Percentiles rank a stretch among this genome's conserved stretches.
Conservation (phyloP, 1,140 invertebrate species). For the Agrypnia vestita region DNA sequence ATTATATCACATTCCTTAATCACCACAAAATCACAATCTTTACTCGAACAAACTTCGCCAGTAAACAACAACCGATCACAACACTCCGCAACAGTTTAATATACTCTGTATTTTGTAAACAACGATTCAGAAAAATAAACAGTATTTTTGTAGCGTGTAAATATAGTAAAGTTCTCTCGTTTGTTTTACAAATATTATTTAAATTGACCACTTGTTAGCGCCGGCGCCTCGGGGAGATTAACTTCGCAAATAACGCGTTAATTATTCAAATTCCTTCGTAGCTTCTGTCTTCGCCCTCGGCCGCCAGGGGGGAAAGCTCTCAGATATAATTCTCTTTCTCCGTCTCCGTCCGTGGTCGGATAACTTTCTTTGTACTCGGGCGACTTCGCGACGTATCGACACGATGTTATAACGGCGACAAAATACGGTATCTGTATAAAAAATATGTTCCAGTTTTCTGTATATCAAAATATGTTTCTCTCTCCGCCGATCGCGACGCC, state of each 20-base stretch:
- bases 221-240: conserved; percentile 6
- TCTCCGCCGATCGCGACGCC: neutral
- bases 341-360: neutral
- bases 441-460: conserved; percentile 32
- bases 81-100: neutral
- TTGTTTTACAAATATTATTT: conserved; percentile 25
- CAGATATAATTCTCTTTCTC: neutral
- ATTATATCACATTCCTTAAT: neutral
- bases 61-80: neutral
- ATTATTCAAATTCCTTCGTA: neutral
- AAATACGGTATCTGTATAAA: conserved; percentile 34
- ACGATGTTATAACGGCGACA: neutral
- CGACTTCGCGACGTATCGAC: neutral
- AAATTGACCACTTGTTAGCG: conserved; percentile 24
- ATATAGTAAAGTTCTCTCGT: conserved; percentile 16
- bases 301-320: neutral
- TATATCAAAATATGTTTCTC: conserved; percentile 40
- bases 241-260: neutral
- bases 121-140: conserved; percentile 8
- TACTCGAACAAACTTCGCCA: no score
- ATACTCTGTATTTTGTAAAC: conserved; percentile 15
- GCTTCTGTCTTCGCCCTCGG: neutral
- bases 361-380: neutral
- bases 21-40: neutral
- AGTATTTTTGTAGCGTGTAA: conserved; percentile 1